These are phyloP conservation scores for Rhorus exstirpatorius DNA, from an alignment of 2,888 invertebrate species.

Conservation along the genomic window DNA sequence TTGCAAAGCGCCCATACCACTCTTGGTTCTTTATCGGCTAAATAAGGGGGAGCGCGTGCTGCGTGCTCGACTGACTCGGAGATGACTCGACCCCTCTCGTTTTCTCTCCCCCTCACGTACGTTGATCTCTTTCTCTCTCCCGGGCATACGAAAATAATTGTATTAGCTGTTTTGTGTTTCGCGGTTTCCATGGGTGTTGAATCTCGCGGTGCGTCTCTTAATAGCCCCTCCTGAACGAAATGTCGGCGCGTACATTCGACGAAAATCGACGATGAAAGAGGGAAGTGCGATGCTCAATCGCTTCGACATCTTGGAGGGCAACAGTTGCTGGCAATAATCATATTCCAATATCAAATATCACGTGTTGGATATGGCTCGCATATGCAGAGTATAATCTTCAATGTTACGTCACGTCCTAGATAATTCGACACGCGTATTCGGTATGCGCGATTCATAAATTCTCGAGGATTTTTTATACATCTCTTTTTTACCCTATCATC, in stretches of 20 bases:
- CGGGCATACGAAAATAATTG: conserved; percentile 82
- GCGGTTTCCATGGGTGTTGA: conserved; percentile 9
- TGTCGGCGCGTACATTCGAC: background rate
- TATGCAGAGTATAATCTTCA: background rate
- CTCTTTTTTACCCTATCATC: conserved; percentile 28
- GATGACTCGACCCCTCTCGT: conserved; percentile 75
- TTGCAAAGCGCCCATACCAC: conserved; percentile 38
- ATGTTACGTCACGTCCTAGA: conserved; percentile 10
- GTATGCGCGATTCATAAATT: background rate
- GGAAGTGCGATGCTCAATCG: background rate
- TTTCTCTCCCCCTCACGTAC: conserved; percentile 26
- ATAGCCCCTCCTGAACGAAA: conserved; percentile 8
- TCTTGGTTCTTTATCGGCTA: conserved; percentile 67
- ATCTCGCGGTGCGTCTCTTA: conserved; percentile 64
- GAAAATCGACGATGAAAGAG: background rate
- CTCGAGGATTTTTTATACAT: conserved; percentile 15
- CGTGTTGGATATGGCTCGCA: conserved; percentile 2
- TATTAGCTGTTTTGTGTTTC: conserved; percentile 76
- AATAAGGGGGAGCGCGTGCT: conserved; percentile 64
- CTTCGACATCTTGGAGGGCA: conserved; percentile 17
- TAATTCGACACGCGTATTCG: conserved; percentile 37
- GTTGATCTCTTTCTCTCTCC: conserved; percentile 64
- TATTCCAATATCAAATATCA: conserved; percentile 52
- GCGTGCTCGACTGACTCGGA: conserved; percentile 69
- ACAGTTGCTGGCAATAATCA: conserved; percentile 44